phyloP scores from a whole-genome alignment of 2,797 vertebrate genomes.

The Trachurus trachurus region DNA sequence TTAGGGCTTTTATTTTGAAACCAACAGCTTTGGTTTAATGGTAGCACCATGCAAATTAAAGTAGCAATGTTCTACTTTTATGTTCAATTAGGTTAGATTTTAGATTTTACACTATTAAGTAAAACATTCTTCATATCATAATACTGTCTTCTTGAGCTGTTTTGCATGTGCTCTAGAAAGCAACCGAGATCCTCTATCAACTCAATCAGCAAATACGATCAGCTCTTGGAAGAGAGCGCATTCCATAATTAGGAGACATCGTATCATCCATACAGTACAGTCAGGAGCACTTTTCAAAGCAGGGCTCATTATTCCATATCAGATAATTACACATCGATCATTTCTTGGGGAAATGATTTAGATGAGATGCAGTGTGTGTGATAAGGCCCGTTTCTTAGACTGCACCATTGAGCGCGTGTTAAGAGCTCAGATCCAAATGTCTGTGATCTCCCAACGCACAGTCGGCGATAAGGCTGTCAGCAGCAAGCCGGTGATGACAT shows the following conservation, averaged over 20 bases:
- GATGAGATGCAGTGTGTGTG: constrained; percentile 77
- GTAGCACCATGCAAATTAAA: not conserved
- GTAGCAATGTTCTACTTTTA: not conserved
- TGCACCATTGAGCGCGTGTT: constrained; percentile 66
- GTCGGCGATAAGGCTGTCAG: constrained; percentile 81
- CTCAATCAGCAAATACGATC: constrained; percentile 67
- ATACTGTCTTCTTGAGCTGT: not conserved
- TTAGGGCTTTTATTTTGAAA: constrained; percentile 9
- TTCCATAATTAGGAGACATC: constrained; percentile 73
- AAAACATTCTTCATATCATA: not conserved
- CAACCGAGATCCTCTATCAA: constrained; percentile 52
- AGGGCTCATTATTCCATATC: constrained; percentile 82
- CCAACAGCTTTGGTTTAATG: not conserved
- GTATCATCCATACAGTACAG: constrained; percentile 71
- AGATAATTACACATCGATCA: constrained; percentile 87
- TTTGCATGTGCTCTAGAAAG: constrained; percentile 53
- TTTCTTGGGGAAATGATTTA: constrained; percentile 83
- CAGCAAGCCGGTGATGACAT: constrained; percentile 80
- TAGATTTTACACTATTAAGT: not conserved
- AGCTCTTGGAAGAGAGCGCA: constrained; percentile 64
- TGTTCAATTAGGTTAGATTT: not conserved
- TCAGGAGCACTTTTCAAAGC: constrained; percentile 81
- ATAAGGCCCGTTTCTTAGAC: constrained; percentile 81
- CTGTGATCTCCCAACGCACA: constrained; percentile 79
- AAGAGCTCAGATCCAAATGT: constrained; percentile 74